Evolutionary conservation across 1,140 invertebrate species (phyloP), one percentile per base, ranked within the genome.

Genomic region (Watersipora subatra): DNA sequence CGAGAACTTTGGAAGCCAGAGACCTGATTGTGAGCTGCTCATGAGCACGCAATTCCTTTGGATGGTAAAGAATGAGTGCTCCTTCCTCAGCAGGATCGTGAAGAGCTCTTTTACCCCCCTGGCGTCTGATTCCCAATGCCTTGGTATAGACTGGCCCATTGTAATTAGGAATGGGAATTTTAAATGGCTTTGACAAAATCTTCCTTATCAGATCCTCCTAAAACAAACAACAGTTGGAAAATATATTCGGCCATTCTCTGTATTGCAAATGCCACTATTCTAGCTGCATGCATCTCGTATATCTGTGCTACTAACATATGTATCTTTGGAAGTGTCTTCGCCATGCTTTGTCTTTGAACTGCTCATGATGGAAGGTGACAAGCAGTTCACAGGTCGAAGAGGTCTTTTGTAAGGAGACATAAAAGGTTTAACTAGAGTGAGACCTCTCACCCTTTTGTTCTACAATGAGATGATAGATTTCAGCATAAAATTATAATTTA

Each of bases 11-110:
- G 12, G 25, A 59, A 19, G n/a, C n/a, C n/a, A n/a, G 7, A 62
- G 1, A 46, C 34, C 34, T 46, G 7, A 84, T 76, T 83, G 90
- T 93, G 66, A 95, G 80, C 76, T 86, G 87, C 58, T 95, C 91
- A 77, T 93, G 88, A 70, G 88, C 87, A 30, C 87, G 86, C 46
- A 92, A 80, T 72, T 86, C 84, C 17, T 90, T 89, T 1, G 97
- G 96, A 12, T 81, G 77, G 76, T 89, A 98, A 19, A 99, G 82
- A 20, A 99, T 87, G 1, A 99, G 80, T 0, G 97, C 94, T 76
- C 90, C 91, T 27, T 94, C 91, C 73, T 89, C 93, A 72, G 89
- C 86, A 0, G 97, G 96, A 83, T 99, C 95, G 76, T 95, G 90
- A 17, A 99, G 78, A 0, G 96, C 81, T 67, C 87, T 84, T 70